phyloP scores from a whole-genome alignment of 2,888 invertebrate species.

The Candidula unifasciata region DNA sequence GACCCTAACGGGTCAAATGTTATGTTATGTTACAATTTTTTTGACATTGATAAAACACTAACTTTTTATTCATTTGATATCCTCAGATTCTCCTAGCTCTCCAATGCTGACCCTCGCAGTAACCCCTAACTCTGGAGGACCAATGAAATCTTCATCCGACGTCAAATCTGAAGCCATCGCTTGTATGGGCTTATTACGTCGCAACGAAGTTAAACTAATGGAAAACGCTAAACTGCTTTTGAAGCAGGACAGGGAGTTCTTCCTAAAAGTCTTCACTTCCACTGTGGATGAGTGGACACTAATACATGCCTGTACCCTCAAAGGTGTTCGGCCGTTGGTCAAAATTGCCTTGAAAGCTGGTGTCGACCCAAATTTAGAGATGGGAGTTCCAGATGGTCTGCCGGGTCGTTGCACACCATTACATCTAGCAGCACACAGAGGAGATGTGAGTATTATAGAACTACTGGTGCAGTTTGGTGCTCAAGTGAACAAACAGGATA shows the following conservation, averaged over 20 bases:
- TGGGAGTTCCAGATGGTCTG: slow-evolving; percentile 68
- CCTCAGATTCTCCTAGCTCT: background rate
- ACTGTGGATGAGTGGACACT: slow-evolving; percentile 72
- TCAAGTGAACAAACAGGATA: slow-evolving; percentile 61
- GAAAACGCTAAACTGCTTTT: slow-evolving; percentile 62
- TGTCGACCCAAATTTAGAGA: slow-evolving; percentile 65
- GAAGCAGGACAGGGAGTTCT: slow-evolving; percentile 61
- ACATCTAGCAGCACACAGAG: slow-evolving; percentile 71
- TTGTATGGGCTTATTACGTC: slow-evolving; percentile 63
- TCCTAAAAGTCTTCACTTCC: slow-evolving; percentile 61
- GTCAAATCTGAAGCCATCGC: slow-evolving; percentile 59
- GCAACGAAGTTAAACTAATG: slow-evolving; percentile 66
- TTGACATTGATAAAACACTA: background rate
- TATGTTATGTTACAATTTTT: no score
- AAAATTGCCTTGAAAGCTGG: slow-evolving; percentile 66
- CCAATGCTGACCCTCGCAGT: slow-evolving; percentile 14
- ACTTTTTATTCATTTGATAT: background rate
- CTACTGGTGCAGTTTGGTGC: slow-evolving; percentile 65
- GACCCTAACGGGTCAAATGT: no score
- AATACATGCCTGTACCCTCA: slow-evolving; percentile 70
- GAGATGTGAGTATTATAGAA: slow-evolving; percentile 69
- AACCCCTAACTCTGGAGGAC: background rate
- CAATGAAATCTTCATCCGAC: slow-evolving; percentile 44
- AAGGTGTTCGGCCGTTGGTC: slow-evolving; percentile 67
- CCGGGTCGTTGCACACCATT: slow-evolving; percentile 67